Evolutionary conservation across 2,113 vertebrate species (phyloP), one percentile per base, ranked within the genome.

Genomic region (Entelurus aequoreus): DNA sequence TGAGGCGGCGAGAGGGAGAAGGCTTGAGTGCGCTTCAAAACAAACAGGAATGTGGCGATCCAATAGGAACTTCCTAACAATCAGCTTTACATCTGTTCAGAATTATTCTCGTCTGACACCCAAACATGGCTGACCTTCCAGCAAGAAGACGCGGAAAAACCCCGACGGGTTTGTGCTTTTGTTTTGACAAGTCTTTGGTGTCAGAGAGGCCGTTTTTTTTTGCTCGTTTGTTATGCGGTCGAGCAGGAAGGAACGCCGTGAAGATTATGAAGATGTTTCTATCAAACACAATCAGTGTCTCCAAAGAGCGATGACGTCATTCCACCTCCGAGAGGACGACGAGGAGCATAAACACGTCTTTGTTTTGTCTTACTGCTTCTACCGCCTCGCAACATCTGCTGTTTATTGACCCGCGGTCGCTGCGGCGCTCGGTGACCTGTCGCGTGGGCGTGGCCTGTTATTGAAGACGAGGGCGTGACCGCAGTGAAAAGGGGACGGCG

Each of bases 391-490:
- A 82, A 78, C 86, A 87, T 86, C 82, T 87, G 87, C 72, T 75
- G 79, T 79, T 85, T 69, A 83, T 81, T 74, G 80, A 80, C 71
- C 71, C 64, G 5, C 51, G 6, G 0, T 44, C 44, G 62, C 62
- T 65, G 76, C 60, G 21, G 62, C 55, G 74, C 7, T 55, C 55
- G 69, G 48, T 83, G 78, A 81, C 65, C 71, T 74, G 66, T 75
- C 58, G n/a, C 13, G 48, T 14, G 84, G 86, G 84, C 76, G 83
- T 73, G 38, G 77, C 60, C 81, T 80, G 83, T 78, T 79, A 84
- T 84, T 86, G 68, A 49, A 71, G 38, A 69, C 67, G 65, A 72
- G 85, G 78, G 82, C 56, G 79, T 75, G 77, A 80, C 78, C 0
- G 63, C 28, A 28, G 28, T 28, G 28, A 4, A 28, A 28, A 28